Base-by-base conservation (phyloP, 2,797 vertebrate species). In the Acrocephalus scirpaceus region DNA sequence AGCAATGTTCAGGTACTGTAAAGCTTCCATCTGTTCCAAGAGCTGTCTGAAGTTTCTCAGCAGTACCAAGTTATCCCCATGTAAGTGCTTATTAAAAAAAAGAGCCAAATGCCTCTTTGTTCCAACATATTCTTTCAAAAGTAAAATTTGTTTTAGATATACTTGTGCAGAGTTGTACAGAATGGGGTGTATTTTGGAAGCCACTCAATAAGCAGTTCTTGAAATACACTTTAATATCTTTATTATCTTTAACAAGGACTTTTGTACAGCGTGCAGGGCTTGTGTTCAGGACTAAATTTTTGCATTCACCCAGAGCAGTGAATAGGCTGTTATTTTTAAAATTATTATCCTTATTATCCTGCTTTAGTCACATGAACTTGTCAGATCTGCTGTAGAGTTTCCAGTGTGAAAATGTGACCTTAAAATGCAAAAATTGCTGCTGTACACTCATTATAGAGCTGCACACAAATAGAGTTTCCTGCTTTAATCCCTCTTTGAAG, bases 11-110 rank as follows among this genome's bases (percentile, higher is more conserved):
- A 88, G 65, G 57, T 81, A 58, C 72, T 72, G 71, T 78, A 72
- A 87, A 95, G 7, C n/a, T 70, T 40, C 90, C 26, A 56, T 95
- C 92, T 96, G 83, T 54, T 94, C 70, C 58, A 44, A 66, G 65
- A 66, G 66, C 60, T 88, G 91, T 54, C 53, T 70, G 48, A 64
- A 75, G 29, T 51, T 16, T 27, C 51, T 71, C 20, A 48, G 19
- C 12, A 9, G 45, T 40, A 54, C 40, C 42, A 40, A 69, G 34
- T 36, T 79, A 40, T 23, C 60, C 40, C 22, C 18, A 21, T 8
- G 11, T 44, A 90, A 62, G 29, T 6, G 5, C 7, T 58, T 45
- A 30, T 67, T 88, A 54, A 74, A 88, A 91, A 10, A 53, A 54
- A 53, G 40, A 69, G 30, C 17, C 38, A 44, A 58, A 57, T 61